phyloP scores from a whole-genome alignment of 2,888 invertebrate genomes.

The Agonum fuliginosum region DNA sequence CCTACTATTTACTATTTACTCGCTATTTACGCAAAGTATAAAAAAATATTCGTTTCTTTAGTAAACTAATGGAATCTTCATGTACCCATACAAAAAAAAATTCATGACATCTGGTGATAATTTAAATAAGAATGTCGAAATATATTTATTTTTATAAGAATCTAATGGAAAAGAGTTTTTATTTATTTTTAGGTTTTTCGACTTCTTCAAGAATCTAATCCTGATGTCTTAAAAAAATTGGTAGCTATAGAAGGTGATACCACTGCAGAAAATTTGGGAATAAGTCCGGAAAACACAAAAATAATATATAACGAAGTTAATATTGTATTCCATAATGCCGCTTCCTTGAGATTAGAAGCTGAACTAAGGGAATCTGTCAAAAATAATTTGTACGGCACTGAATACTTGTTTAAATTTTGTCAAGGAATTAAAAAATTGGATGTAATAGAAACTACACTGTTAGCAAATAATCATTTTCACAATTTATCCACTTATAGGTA shows the following conservation, averaged over 20 bases:
- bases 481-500: conserved; percentile 71
- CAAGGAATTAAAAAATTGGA: conserved; percentile 62
- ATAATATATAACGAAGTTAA: conserved; percentile 73
- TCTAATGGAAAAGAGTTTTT: too few relatives aligned
- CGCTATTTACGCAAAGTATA: too few relatives aligned
- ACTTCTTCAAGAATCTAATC: conserved; percentile 67
- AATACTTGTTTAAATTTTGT: conserved; percentile 73
- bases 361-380: conserved; percentile 76
- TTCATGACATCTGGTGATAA: too few relatives aligned
- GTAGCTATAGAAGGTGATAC: conserved; percentile 74
- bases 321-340: conserved; percentile 80
- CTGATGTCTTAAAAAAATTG: conserved; percentile 73
- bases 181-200: conserved; percentile 70
- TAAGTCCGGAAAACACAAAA: conserved; percentile 70
- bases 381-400: conserved; percentile 77
- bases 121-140: too few relatives aligned
- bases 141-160: too few relatives aligned
- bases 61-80: too few relatives aligned
- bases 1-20: too few relatives aligned
- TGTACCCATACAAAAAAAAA: too few relatives aligned
- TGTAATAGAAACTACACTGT: conserved; percentile 62
- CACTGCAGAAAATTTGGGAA: conserved; percentile 68
- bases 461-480: not conserved
- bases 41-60: too few relatives aligned
- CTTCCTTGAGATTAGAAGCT: conserved; percentile 80